Evolutionary conservation across 2,888 invertebrate genomes (phyloP), one percentile per base, ranked within the genome.

Genomic region (Serripes groenlandicus): DNA sequence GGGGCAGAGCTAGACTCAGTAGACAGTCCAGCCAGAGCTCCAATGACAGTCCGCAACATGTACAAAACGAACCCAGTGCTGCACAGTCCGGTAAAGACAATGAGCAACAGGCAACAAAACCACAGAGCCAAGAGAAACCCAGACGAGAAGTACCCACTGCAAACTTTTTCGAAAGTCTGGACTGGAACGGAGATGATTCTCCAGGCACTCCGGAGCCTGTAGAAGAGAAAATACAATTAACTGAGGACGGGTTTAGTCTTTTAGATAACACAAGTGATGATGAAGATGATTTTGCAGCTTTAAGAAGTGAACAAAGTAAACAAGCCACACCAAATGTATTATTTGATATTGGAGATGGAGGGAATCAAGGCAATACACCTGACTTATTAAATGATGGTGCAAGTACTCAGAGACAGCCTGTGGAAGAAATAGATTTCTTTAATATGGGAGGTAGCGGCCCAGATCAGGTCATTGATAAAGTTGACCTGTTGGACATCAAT

Each of bases 251-350:
- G 32, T 68, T 83, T 42, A 85, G 87, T 35, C 80, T 92, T 28
- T 83, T 91, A 26, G 87, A 88, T 7, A 87, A 90, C 68, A 78
- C 82, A 7, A 90, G 90, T 80, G 90, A 91, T 56, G 90, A 90
- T 70, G 92, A 93, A 21, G 85, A 85, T 49, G 92, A 90, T 62
- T 93, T 93, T 87, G 87, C 88, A 32, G 77, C 84, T 28, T 81
- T 93, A 37, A 87, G 90, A 30, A 76, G 70, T 37, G 81, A 66
- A 23, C 30, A 28, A 34, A 35, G 68, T 72, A 58, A 35, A 23
- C 30, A 60, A 35, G 15, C 42, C 7, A 42, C 21, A 15, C 42
- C 35, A 21, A 37, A 58, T 49, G 26, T 70, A 1, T 54, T 49
- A 5, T 34, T 66, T 37, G 66, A 66, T 35, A 66, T 66, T 42